A percentile compares a stretch with the other conserved stretches of the same genome.
Evolutionary conservation across 2,797 vertebrate genomes (phyloP).

Genomic region (Xiphorhynchus erythropygius): DNA sequence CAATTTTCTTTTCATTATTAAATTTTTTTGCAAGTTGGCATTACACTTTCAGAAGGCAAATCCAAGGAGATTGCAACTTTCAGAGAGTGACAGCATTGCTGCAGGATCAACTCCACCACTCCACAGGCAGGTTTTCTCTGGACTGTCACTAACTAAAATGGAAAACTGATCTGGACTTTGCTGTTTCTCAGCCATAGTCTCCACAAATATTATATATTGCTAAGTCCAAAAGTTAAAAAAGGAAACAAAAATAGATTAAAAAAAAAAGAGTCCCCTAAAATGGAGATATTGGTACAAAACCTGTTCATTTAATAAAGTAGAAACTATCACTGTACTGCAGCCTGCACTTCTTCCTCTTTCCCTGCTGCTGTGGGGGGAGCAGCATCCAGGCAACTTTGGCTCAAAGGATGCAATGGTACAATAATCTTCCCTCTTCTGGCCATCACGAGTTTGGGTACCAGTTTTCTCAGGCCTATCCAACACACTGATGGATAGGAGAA

Average conservation of each 20-base stretch:
- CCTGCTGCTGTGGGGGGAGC: accelerated
- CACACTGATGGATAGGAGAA: background rate
- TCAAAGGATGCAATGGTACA: background rate
- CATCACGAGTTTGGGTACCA: background rate
- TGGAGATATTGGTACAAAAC: background rate
- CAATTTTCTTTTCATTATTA: background rate
- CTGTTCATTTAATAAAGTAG: background rate
- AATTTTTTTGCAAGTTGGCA: background rate
- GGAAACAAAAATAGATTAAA: background rate
- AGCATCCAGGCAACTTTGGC: accelerated
- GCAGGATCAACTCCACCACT: background rate
- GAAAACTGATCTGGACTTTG: background rate
- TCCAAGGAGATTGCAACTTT: background rate
- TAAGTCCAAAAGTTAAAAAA: background rate
- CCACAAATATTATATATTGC: background rate
- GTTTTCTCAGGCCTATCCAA: background rate
- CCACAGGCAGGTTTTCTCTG: background rate
- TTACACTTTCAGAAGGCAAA: background rate
- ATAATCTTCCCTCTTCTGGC: background rate
- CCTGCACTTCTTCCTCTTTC: background rate
- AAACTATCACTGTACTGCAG: background rate
- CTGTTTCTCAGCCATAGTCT: background rate
- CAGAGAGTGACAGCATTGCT: background rate
- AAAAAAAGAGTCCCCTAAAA: background rate
- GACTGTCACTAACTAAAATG: background rate